Conservation (phyloP, 2,888 invertebrate species). For the Kryphioiulus occultus region DNA sequence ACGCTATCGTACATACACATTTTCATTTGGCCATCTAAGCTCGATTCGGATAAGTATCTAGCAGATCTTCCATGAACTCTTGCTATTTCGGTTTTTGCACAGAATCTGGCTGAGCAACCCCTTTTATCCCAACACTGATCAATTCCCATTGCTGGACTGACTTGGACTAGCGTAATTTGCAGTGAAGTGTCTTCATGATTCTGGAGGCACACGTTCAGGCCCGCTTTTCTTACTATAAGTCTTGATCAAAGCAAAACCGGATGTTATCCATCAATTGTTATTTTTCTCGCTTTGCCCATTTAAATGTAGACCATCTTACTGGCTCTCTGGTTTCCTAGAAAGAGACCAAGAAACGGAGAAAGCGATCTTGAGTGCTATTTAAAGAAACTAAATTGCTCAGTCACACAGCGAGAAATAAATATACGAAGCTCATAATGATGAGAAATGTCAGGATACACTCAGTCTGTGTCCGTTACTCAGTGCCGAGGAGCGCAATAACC, state of each 20-base stretch:
- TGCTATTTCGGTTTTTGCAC: background rate
- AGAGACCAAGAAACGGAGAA: background rate
- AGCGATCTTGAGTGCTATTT: constrained; percentile 32
- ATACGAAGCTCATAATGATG: constrained; percentile 25
- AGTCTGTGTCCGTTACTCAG: background rate
- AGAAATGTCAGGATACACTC: constrained; percentile 33
- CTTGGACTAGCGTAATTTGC: background rate
- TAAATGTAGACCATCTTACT: background rate
- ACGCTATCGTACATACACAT: background rate
- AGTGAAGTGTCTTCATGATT: background rate
- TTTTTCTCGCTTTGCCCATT: background rate
- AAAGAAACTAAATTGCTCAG: constrained; percentile 6
- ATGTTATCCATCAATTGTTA: constrained; percentile 29
- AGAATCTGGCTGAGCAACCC: background rate
- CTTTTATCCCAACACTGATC: background rate
- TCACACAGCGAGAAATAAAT: constrained; percentile 7
- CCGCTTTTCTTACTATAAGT: background rate
- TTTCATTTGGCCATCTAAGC: background rate
- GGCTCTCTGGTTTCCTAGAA: background rate
- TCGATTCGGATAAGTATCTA: background rate
- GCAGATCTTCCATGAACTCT: background rate
- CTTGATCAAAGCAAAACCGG: constrained; percentile 31
- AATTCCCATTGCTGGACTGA: background rate
- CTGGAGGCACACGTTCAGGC: background rate
- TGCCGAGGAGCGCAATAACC: background rate